These are phyloP conservation scores for Hipparchia semele DNA, from an alignment of 2,888 invertebrate genomes.

Conservation along the genomic window DNA sequence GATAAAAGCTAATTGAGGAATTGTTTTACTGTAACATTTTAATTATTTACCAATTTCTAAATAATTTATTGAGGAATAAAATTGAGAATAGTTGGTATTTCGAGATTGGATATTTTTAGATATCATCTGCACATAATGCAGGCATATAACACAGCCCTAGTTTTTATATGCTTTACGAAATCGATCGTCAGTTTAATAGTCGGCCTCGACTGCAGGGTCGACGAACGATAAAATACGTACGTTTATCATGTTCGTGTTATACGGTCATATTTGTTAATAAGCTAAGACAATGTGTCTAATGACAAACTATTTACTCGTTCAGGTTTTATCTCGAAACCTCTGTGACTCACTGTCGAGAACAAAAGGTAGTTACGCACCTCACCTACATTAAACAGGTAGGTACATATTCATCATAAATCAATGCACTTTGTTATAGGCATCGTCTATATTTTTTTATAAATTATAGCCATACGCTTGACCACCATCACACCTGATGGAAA, in stretches of 20 bases:
- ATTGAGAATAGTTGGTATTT: too few relatives aligned
- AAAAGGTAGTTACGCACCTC: constrained; percentile 29
- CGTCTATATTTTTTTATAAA: too few relatives aligned
- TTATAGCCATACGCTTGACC: too few relatives aligned
- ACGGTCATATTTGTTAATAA: constrained; percentile 59
- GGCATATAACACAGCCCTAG: constrained; percentile 39
- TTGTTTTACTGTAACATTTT: too few relatives aligned
- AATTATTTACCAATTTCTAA: too few relatives aligned
- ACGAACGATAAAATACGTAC: constrained; percentile 60
- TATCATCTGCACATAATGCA: background rate
- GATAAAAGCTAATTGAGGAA: too few relatives aligned
- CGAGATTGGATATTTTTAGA: too few relatives aligned
- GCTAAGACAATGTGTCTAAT: constrained; percentile 58
- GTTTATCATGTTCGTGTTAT: constrained; percentile 55
- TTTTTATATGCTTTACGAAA: constrained; percentile 48
- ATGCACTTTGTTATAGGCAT: too few relatives aligned
- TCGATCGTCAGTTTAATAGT: constrained; percentile 41
- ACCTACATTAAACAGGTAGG: constrained; percentile 21
- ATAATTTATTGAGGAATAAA: too few relatives aligned
- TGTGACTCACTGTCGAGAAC: constrained; percentile 34
- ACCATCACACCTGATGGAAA: too few relatives aligned
- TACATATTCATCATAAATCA: background rate
- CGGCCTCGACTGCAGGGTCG: constrained; percentile 53
- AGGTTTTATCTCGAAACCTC: constrained; percentile 36
- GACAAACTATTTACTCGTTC: constrained; percentile 35